phyloP scores from a whole-genome alignment of 2,797 vertebrate species.

The Setipinna tenuifilis region DNA sequence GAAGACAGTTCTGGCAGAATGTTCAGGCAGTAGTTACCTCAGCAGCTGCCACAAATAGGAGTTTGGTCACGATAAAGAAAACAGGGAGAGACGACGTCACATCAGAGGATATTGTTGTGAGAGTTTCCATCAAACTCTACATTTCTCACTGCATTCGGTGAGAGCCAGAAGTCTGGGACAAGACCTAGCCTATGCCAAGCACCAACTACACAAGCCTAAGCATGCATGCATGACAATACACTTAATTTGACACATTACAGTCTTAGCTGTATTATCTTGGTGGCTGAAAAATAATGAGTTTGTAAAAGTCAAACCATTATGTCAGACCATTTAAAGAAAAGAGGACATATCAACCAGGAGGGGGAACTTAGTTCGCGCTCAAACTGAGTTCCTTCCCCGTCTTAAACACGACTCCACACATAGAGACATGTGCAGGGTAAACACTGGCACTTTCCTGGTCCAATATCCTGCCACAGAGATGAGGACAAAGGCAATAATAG shows the following conservation, averaged over 20 bases:
- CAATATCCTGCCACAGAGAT: slow-evolving; percentile 10
- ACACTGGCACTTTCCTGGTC: background rate
- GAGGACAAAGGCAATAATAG: slow-evolving; percentile 21
- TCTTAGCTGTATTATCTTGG: background rate
- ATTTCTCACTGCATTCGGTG: background rate
- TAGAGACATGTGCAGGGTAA: background rate
- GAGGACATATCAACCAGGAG: background rate
- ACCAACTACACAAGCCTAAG: background rate
- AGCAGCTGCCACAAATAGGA: background rate
- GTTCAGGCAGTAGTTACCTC: background rate
- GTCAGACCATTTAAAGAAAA: background rate
- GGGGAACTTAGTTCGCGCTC: background rate
- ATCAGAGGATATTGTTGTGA: background rate
- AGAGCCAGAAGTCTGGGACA: background rate
- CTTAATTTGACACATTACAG: background rate
- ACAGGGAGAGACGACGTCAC: background rate
- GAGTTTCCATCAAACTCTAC: background rate
- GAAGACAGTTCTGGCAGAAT: background rate
- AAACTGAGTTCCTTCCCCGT: background rate
- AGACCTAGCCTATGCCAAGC: no score
- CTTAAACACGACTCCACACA: background rate
- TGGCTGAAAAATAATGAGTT: background rate
- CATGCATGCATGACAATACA: background rate
- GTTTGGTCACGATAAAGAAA: background rate
- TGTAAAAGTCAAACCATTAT: background rate